Percentiles rank a stretch among this genome's conserved stretches.
phyloP scores from a whole-genome alignment of 2,888 invertebrate species.

The Pandemis corylana region DNA sequence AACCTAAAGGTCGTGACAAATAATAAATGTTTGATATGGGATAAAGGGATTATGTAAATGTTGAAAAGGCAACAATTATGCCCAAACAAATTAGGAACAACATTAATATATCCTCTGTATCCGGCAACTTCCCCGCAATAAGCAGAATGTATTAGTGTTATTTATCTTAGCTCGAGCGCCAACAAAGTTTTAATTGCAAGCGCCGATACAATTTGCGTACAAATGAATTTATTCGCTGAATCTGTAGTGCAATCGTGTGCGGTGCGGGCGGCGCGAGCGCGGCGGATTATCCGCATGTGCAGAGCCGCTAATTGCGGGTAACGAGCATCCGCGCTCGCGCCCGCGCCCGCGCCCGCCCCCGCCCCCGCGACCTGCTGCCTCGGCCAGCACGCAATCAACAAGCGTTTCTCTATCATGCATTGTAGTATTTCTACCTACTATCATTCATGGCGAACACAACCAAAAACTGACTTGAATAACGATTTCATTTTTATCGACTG shows the following conservation, averaged over 20 bases:
- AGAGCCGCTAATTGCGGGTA: conserved; percentile 81
- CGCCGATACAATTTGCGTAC: conserved; percentile 85
- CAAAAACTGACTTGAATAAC: background rate
- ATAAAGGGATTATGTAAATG: conserved; percentile 72
- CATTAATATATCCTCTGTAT: conserved; percentile 83
- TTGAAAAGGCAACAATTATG: conserved; percentile 75
- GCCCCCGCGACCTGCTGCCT: conserved; percentile 38
- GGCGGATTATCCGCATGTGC: conserved; percentile 79
- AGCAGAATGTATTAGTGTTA: conserved; percentile 85
- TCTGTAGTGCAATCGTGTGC: conserved; percentile 78
- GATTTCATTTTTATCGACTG: background rate
- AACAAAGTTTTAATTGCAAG: conserved; percentile 85
- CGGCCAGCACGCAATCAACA: conserved; percentile 50
- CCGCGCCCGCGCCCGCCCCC: conserved; percentile 42
- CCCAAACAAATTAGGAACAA: conserved; percentile 83
- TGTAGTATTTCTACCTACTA: background rate
- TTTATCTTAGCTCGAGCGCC: conserved; percentile 83
- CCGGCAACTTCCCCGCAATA: conserved; percentile 81
- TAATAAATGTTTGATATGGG: conserved; percentile 59
- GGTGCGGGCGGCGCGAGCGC: conserved; percentile 56
- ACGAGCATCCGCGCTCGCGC: conserved; percentile 60
- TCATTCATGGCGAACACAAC: background rate
- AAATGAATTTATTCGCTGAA: conserved; percentile 85
- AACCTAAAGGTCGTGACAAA: conserved; percentile 22
- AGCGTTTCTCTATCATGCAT: conserved; percentile 41